These are phyloP conservation scores for Myiotriccus ornatus DNA, from an alignment of 2,797 vertebrate genomes.

Conservation along the genomic window DNA sequence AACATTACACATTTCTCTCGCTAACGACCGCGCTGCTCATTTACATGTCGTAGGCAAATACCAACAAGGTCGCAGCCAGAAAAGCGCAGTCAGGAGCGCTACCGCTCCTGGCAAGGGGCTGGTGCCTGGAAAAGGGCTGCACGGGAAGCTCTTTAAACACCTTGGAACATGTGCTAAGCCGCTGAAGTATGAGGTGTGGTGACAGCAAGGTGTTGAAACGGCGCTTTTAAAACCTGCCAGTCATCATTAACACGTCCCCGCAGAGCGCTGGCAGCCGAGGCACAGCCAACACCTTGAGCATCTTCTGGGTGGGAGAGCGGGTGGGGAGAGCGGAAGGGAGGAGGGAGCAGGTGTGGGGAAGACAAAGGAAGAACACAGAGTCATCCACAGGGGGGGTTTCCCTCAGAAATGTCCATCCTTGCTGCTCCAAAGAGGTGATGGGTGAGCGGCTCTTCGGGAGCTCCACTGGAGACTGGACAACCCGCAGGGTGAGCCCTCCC, in stretches of 20 bases:
- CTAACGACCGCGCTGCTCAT: constrained; percentile 51
- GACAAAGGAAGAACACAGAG: neutral
- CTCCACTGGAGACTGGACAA: neutral
- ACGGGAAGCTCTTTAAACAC: constrained; percentile 51
- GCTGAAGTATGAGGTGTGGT: constrained; percentile 68
- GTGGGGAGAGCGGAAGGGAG: neutral
- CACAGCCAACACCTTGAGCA: constrained; percentile 42
- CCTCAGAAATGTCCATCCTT: neutral
- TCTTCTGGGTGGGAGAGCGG: neutral
- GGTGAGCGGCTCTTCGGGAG: neutral
- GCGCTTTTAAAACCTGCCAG: constrained; percentile 55
- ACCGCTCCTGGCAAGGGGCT: constrained; percentile 57
- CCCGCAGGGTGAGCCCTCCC: neutral
- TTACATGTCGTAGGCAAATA: constrained; percentile 58
- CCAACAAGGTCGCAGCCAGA: constrained; percentile 66
- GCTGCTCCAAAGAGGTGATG: neutral
- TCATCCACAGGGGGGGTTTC: neutral
- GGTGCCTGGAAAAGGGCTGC: constrained; percentile 55
- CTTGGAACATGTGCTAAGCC: constrained; percentile 64
- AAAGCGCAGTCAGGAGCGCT: constrained; percentile 52
- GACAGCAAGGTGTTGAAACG: constrained; percentile 65
- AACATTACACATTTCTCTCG: neutral
- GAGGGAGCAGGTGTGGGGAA: constrained; percentile 45
- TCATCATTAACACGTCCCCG: constrained; percentile 62
- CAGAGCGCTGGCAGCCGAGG: constrained; percentile 2